phyloP scores from a whole-genome alignment of 1,140 invertebrate species.

The Chironomus striatipennis region DNA sequence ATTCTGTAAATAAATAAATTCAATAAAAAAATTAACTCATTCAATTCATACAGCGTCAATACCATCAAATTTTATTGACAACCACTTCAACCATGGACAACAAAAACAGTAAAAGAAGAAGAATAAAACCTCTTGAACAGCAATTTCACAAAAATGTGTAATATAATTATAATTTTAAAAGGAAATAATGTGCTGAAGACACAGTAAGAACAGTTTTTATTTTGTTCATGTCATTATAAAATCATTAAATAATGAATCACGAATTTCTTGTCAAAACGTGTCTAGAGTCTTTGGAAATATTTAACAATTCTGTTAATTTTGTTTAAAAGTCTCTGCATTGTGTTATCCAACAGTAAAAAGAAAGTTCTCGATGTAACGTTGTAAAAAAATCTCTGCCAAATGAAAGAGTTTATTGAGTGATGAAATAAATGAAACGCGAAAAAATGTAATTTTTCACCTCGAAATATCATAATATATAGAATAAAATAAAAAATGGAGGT shows the following conservation, averaged over 20 bases:
- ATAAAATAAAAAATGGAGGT: background rate
- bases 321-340: background rate
- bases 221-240: too few species aligned
- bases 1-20: too few species aligned
- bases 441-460: slow-evolving; percentile 7
- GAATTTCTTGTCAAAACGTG: slow-evolving; percentile 12
- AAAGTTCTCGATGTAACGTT: background rate
- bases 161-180: too few species aligned
- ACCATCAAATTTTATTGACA: too few species aligned
- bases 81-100: too few species aligned
- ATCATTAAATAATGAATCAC: background rate
- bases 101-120: too few species aligned
- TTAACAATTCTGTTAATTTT: background rate
- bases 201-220: too few species aligned
- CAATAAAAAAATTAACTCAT: too few species aligned
- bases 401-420: background rate
- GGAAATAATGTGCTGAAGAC: too few species aligned
- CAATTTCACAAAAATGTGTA: too few species aligned
- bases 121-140: too few species aligned
- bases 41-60: too few species aligned
- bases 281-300: background rate
- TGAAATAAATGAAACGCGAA: background rate
- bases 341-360: background rate
- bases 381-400: background rate
- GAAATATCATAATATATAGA: background rate